Percentiles rank a stretch among this genome's conserved stretches.
Evolutionary conservation across 23 tunicate species (phyloP).

Genomic region (Trididemnum clinides): DNA sequence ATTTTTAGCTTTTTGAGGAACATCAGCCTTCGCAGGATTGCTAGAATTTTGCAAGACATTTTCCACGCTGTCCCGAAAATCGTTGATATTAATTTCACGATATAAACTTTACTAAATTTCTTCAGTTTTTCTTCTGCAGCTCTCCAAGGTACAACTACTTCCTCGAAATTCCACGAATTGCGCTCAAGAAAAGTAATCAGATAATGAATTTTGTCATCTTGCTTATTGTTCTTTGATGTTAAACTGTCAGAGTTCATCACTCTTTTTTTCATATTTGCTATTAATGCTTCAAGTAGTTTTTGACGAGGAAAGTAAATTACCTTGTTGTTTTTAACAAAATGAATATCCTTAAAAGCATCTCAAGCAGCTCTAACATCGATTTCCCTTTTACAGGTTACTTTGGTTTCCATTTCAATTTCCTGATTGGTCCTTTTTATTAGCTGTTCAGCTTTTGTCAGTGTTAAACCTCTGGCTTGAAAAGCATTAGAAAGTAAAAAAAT

Average conservation of each 20-base stretch:
- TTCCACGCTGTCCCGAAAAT: neutral
- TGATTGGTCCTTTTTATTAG: slow-evolving; percentile 6
- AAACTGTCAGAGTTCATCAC: neutral
- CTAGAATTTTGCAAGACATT: neutral
- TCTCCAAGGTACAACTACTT: slow-evolving; percentile 20
- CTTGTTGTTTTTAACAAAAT: slow-evolving; percentile 15
- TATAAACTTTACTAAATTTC: neutral
- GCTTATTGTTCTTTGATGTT: no score
- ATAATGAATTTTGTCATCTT: no score
- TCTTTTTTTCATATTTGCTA: slow-evolving; percentile 7
- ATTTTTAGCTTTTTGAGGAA: slow-evolving; percentile 26
- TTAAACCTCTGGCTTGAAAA: no score
- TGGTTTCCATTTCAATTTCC: neutral
- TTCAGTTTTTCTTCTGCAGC: no score
- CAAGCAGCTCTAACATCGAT: no score
- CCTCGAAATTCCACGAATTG: slow-evolving; percentile 15
- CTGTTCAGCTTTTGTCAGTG: no score
- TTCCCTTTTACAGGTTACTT: neutral
- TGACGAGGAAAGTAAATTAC: neutral
- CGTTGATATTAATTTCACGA: neutral
- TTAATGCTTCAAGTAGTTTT: no score
- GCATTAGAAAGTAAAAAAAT: no score
- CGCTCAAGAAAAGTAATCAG: slow-evolving; percentile 2
- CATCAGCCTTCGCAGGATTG: neutral
- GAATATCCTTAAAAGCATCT: slow-evolving; percentile 1